These are phyloP conservation scores for Drosophila paracracens DNA, from an alignment of 2,888 invertebrate species.

Conservation along the genomic window DNA sequence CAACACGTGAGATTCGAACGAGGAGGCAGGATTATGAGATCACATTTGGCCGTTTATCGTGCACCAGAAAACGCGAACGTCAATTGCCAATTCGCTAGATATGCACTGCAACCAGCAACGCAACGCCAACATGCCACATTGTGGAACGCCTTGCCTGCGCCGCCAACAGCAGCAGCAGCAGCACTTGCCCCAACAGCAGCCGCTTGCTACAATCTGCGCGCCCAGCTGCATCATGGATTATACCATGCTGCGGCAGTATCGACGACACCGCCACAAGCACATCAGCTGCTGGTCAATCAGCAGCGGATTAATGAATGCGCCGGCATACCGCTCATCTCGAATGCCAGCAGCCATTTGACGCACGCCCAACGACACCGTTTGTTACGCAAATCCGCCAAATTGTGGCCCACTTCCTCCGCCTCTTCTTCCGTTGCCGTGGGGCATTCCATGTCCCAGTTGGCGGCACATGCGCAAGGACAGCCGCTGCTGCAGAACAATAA, in stretches of 20 bases:
- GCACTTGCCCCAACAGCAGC: constrained; percentile 18
- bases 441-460: constrained; percentile 88
- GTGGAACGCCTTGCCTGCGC: constrained; percentile 35
- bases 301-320: constrained; percentile 89
- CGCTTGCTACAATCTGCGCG: constrained; percentile 53
- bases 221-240: constrained; percentile 57
- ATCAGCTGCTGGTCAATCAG: constrained; percentile 71
- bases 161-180: constrained; percentile 19
- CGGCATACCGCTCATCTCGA: constrained; percentile 92
- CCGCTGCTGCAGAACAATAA: constrained; percentile 88
- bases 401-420: constrained; percentile 40
- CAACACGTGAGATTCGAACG: constrained; percentile 43
- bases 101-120: constrained; percentile 44
- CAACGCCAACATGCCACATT: constrained; percentile 21
- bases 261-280: constrained; percentile 26
- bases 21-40: constrained; percentile 80
- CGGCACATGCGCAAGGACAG: constrained; percentile 93
- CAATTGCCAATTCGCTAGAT: constrained; percentile 61
- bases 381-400: constrained; percentile 67
- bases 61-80: constrained; percentile 71
- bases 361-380: constrained; percentile 84
- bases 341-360: constrained; percentile 87
- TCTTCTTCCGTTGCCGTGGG: constrained; percentile 3
- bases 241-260: constrained; percentile 33
- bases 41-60: constrained; percentile 77